Conservation (phyloP, 2,888 invertebrate genomes). For the Caenorhabditis parvicauda region DNA sequence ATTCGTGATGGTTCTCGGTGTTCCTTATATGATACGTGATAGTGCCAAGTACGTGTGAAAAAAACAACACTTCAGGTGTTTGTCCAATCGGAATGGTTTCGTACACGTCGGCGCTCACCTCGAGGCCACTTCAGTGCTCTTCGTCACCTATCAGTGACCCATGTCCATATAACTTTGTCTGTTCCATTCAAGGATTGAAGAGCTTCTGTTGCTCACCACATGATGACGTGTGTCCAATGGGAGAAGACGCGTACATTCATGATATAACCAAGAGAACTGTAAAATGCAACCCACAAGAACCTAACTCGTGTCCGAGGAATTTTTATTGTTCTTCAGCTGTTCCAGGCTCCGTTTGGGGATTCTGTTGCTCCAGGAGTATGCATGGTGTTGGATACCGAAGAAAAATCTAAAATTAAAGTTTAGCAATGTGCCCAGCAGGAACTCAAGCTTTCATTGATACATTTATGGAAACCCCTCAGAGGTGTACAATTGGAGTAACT, state of each 20-base stretch:
- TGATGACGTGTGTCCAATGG: constrained; percentile 35
- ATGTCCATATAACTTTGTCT: constrained; percentile 34
- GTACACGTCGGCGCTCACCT: constrained; percentile 18
- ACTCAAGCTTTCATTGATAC: constrained; percentile 23
- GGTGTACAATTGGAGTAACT: constrained; percentile 40
- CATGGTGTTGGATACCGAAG: constrained; percentile 6
- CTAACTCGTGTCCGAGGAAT: constrained; percentile 26
- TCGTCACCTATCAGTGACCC: constrained; percentile 22
- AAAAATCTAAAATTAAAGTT: constrained; percentile 1
- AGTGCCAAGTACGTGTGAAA: no score
- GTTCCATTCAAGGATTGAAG: constrained; percentile 26
- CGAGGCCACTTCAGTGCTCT: constrained; percentile 24
- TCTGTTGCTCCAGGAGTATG: constrained; percentile 29
- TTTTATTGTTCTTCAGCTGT: constrained; percentile 37
- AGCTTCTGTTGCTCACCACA: constrained; percentile 37
- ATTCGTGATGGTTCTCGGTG: no score
- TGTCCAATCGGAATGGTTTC: constrained; percentile 35
- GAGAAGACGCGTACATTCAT: constrained; percentile 32
- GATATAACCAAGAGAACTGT: constrained; percentile 29
- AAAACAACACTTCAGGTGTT: constrained; percentile 20
- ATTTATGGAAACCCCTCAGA: constrained; percentile 16
- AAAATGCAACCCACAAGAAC: constrained; percentile 38
- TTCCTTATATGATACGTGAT: no score
- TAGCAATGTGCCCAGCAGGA: constrained; percentile 28
- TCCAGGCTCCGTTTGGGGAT: constrained; percentile 38